phyloP scores from a whole-genome alignment of 2,888 invertebrate species.

The Drosophila anceps region DNA sequence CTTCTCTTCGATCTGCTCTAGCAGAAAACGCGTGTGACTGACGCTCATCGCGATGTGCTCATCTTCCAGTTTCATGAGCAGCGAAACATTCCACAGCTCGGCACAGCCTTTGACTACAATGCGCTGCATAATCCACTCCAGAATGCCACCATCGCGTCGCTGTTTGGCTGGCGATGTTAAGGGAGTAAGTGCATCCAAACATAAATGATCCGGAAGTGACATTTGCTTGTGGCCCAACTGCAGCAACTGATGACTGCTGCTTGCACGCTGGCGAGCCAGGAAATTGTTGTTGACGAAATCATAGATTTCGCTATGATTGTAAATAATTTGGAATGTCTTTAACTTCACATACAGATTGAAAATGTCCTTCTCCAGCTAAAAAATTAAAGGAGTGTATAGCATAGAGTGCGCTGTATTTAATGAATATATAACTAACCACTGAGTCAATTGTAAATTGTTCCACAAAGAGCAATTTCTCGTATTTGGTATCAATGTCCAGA shows the following conservation, averaged over 20 bases:
- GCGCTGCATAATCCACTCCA: conserved; percentile 86
- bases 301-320: conserved; percentile 88
- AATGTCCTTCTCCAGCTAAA: conserved; percentile 87
- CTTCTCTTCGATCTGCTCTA: conserved; percentile 87
- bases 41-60: conserved; percentile 87
- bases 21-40: conserved; percentile 87
- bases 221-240: conserved; percentile 72
- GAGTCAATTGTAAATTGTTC: conserved; percentile 88
- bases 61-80: conserved; percentile 86
- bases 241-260: conserved; percentile 61
- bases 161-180: conserved; percentile 41
- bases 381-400: neutral
- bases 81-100: conserved; percentile 89
- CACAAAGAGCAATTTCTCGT: conserved; percentile 87
- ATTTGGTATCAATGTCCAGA: conserved; percentile 88
- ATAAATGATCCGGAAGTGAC: conserved; percentile 73
- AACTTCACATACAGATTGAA: conserved; percentile 89
- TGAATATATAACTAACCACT: conserved; percentile 67
- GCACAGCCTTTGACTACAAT: conserved; percentile 89
- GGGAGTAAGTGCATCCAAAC: conserved; percentile 34
- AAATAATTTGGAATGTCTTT: conserved; percentile 89
- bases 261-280: conserved; percentile 84
- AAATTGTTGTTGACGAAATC: conserved; percentile 87
- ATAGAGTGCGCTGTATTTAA: neutral
- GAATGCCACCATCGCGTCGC: conserved; percentile 60